These are phyloP conservation scores for Eclectus roratus DNA, from an alignment of 2,113 vertebrate species.

Conservation along the genomic window DNA sequence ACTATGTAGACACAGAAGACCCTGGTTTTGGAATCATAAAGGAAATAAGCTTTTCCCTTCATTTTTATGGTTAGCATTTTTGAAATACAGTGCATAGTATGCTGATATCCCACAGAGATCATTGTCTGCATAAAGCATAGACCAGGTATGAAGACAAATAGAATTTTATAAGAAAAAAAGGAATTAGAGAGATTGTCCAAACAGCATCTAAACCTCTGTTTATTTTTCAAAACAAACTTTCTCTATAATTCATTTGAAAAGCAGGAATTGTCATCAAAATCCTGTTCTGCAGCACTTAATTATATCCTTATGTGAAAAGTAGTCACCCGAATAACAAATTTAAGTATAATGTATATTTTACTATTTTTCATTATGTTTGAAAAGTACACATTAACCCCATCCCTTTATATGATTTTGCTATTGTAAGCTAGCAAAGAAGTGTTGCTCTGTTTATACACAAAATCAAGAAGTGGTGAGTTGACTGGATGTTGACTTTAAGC, in stretches of 20 bases:
- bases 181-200: not conserved
- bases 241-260: not conserved
- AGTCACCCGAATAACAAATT: not conserved
- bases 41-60: rapidly evolving
- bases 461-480: not conserved
- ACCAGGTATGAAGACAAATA: not conserved
- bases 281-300: not conserved
- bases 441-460: not conserved
- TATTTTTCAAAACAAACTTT: not conserved
- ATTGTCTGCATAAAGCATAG: not conserved
- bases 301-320: not conserved
- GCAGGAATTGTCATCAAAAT: not conserved
- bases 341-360: not conserved
- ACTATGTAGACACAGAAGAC: not conserved
- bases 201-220: not conserved
- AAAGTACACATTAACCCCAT: not conserved
- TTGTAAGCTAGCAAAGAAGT: not conserved
- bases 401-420: not conserved
- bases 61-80: not conserved
- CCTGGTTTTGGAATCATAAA: not conserved
- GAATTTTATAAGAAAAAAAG: not conserved
- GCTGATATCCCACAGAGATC: not conserved
- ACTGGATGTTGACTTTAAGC: not conserved
- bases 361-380: not conserved
- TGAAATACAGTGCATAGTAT: not conserved